Evolutionary conservation across 2,888 invertebrate genomes (phyloP).

Genomic region (Chloromyia formosa): DNA sequence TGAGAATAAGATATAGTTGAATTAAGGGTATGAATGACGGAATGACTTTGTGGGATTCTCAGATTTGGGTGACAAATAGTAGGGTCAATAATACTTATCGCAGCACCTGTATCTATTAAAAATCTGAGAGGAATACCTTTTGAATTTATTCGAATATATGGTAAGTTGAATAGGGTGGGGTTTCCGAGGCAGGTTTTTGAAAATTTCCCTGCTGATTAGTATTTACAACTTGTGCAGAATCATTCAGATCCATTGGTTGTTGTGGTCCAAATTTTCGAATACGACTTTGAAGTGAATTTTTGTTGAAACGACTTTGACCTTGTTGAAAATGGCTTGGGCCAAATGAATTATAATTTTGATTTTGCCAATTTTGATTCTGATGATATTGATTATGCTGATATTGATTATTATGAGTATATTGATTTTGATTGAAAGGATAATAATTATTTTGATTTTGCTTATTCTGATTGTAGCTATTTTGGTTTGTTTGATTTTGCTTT

Average conservation of each 20-base stretch:
- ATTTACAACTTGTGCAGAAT: not conserved
- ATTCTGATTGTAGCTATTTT: too few species aligned
- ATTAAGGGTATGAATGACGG: not conserved
- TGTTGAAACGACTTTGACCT: not conserved
- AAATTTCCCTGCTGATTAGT: slow-evolving; percentile 34
- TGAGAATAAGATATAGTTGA: not conserved
- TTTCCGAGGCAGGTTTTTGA: slow-evolving; percentile 34
- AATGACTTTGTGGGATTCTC: not conserved
- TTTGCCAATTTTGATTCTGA: not conserved
- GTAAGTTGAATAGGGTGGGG: not conserved
- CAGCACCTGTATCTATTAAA: slow-evolving; percentile 40
- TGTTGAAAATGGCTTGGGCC: not conserved
- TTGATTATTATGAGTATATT: too few species aligned
- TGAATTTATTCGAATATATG: slow-evolving; percentile 31
- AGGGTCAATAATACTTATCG: slow-evolving; percentile 26
- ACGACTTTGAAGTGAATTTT: not conserved
- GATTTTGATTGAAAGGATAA: not conserved
- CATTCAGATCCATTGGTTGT: slow-evolving; percentile 26
- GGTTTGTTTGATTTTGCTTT: too few species aligned
- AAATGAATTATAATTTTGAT: not conserved
- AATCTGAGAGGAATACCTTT: slow-evolving; percentile 26
- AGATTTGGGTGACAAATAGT: slow-evolving; percentile 27
- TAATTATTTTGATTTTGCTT: not conserved
- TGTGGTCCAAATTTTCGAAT: not conserved
- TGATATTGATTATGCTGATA: not conserved